These are phyloP conservation scores for Achroia grisella DNA, from an alignment of 1,140 invertebrate genomes.

Conservation along the genomic window DNA sequence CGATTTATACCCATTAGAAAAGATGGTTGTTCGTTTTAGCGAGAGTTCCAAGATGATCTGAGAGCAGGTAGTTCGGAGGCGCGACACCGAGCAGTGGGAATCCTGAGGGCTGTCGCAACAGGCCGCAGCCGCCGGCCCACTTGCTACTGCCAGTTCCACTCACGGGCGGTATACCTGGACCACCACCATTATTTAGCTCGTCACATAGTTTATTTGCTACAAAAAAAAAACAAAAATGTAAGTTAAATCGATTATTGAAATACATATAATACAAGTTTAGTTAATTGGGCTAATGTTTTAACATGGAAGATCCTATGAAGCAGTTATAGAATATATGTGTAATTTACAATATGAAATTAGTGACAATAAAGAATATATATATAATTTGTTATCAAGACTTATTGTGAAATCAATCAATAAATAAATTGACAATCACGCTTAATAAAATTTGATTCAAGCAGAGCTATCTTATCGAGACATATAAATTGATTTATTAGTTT, in stretches of 20 bases:
- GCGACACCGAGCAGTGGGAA: conserved; percentile 62
- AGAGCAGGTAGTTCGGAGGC: conserved; percentile 63
- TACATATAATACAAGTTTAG: too few species aligned
- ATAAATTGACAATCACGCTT: too few species aligned
- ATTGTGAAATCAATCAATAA: too few species aligned
- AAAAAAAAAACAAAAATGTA: conserved; percentile 12
- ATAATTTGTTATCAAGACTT: too few species aligned
- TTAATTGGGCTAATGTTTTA: too few species aligned
- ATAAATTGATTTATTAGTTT: too few species aligned
- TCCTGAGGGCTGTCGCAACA: conserved; percentile 60
- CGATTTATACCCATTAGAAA: conserved; percentile 59
- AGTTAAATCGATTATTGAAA: neutral
- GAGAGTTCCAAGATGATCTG: conserved; percentile 61
- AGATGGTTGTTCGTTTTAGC: conserved; percentile 69
- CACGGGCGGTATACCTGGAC: conserved; percentile 30
- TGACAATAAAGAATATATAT: too few species aligned
- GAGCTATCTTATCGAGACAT: too few species aligned
- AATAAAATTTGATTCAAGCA: too few species aligned
- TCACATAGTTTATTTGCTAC: conserved; percentile 61
- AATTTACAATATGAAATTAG: too few species aligned
- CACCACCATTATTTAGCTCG: conserved; percentile 47
- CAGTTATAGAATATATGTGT: too few species aligned
- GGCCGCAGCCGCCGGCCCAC: conserved; percentile 60
- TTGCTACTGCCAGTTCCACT: conserved; percentile 44
- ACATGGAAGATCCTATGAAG: too few species aligned